Evolutionary conservation across 1,140 invertebrate species (phyloP), one percentile per base, ranked within the genome.

Genomic region (Drosophila tristis): DNA sequence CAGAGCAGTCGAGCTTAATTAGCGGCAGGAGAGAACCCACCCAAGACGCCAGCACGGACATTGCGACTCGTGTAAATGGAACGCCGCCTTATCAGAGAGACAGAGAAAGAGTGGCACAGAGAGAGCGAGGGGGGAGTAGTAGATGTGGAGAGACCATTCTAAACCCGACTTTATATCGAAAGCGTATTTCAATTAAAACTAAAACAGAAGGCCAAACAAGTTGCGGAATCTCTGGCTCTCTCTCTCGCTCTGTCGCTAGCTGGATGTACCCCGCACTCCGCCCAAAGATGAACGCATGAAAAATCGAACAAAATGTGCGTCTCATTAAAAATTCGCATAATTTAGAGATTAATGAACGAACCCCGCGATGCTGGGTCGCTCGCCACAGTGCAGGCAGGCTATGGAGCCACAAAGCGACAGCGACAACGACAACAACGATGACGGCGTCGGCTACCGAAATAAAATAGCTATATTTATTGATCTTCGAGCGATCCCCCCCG

Each of bases 321-420:
- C 77, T 89, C 85, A 89, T 89, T 89, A 89, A 89, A 89, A 89
- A 89, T 89, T 89, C 84, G 85, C 84, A 90, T 89, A 89, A 89
- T 89, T 89, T 89, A 89, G 78, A 89, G 79, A 89, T 89, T 89
- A 89, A 89, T 89, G 84, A 89, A 89, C 77, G 67, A 20, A 20
- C 20, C 20, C 20, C 20, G 20, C 1, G 20, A 1, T 20, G 20
- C 20, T 20, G 20, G 20, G 20, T 20, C 20, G 20, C 1, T 20
- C 20, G 20, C 20, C 20, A 20, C 20, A 20, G 20, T 20, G 20
- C n/a, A 20, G 20, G 20, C 20, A 20, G 20, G 20, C 20, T 20
- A 20, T 20, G 63, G 66, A 68, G 26, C 66, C 50, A 42, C 31
- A 56, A 50, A 67, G 62, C 62, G 79, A 79, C 81, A 74, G 55